phyloP scores from a whole-genome alignment of 2,888 invertebrate genomes.

The Scotopteryx bipunctaria region DNA sequence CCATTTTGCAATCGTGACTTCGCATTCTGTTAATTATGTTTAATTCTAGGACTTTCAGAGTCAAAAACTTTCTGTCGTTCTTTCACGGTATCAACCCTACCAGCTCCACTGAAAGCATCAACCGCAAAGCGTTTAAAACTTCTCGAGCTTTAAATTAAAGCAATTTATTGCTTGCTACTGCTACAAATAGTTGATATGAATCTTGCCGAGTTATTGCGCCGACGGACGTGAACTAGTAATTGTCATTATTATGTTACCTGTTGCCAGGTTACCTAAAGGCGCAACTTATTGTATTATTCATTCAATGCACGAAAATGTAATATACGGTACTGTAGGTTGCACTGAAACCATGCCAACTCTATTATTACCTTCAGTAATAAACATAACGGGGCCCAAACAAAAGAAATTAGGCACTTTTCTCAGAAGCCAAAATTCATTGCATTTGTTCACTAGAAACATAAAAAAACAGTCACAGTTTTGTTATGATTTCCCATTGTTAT shows the following conservation, averaged over 20 bases:
- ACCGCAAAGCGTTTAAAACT: conserved; percentile 11
- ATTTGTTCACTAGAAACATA: too few relatives aligned
- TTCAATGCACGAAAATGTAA: conserved; percentile 58
- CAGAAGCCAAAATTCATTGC: not conserved
- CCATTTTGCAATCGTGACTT: too few relatives aligned
- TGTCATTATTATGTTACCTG: conserved; percentile 44
- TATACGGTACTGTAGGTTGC: conserved; percentile 51
- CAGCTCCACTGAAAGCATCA: not conserved
- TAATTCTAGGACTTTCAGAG: too few relatives aligned
- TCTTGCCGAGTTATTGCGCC: conserved; percentile 3
- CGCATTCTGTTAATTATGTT: too few relatives aligned
- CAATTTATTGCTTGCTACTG: conserved; percentile 9
- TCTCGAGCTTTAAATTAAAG: conserved; percentile 11
- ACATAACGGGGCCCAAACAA: conserved; percentile 48
- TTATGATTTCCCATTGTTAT: too few relatives aligned
- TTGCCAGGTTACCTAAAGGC: conserved; percentile 46
- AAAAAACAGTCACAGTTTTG: too few relatives aligned
- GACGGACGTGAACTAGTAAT: conserved; percentile 4
- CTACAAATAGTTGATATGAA: conserved; percentile 6
- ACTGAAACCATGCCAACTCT: conserved; percentile 49
- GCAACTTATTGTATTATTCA: conserved; percentile 58
- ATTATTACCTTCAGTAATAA: conserved; percentile 57
- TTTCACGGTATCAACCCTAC: not conserved
- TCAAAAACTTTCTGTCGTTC: too few relatives aligned
- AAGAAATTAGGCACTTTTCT: not conserved